A percentile compares a stretch with the other conserved stretches of the same genome.
Evolutionary conservation across 2,888 invertebrate species (phyloP).

Genomic region (Oligia fasciuncula): DNA sequence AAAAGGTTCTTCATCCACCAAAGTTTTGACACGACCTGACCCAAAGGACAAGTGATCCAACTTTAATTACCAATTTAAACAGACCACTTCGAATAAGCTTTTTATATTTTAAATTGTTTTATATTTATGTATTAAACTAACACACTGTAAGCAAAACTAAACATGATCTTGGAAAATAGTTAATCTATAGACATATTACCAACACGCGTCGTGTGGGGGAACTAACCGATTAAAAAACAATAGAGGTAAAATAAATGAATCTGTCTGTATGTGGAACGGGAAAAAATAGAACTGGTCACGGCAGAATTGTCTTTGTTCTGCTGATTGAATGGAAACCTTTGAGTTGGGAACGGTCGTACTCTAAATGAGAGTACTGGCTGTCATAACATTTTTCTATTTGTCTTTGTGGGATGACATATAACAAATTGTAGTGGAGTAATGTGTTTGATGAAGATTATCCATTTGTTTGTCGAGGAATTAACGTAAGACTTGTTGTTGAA

Average conservation of each 20-base stretch:
- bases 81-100: too few species aligned
- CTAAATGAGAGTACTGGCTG: slow-evolving; percentile 48
- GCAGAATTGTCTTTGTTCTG: slow-evolving; percentile 63
- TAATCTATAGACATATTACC: too few species aligned
- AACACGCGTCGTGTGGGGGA: too few species aligned
- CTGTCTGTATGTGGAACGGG: slow-evolving; percentile 44
- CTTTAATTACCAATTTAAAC: slow-evolving; percentile 53
- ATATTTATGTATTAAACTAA: too few species aligned
- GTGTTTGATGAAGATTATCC: slow-evolving; percentile 10
- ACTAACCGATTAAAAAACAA: slow-evolving; percentile 49
- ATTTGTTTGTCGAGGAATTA: slow-evolving; percentile 24
- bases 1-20: slow-evolving; percentile 22
- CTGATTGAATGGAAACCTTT: slow-evolving; percentile 66
- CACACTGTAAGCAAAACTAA: too few species aligned
- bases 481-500: background rate
- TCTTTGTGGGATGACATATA: slow-evolving; percentile 17
- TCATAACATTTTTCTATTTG: slow-evolving; percentile 47
- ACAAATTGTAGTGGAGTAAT: slow-evolving; percentile 20
- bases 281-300: slow-evolving; percentile 59
- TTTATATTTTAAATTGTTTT: too few species aligned
- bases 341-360: slow-evolving; percentile 43
- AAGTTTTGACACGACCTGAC: slow-evolving; percentile 46
- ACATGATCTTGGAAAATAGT: too few species aligned
- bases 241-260: slow-evolving; percentile 57
- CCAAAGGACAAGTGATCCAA: slow-evolving; percentile 40